Conservation (phyloP, 92 coral and sea anemone species). For the Bergia sp. region DNA sequence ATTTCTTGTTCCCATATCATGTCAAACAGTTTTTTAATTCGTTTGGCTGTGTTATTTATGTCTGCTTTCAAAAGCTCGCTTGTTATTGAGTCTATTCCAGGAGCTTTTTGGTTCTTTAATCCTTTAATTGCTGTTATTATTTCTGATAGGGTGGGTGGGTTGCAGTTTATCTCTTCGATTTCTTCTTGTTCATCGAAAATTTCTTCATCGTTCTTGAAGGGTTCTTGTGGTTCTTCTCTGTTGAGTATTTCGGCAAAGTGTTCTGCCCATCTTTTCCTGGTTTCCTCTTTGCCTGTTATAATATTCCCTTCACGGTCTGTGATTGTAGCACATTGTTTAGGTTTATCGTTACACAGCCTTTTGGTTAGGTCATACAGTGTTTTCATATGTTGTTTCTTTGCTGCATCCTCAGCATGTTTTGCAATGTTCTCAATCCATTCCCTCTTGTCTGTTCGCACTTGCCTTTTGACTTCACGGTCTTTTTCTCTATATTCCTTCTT, state of each 20-base stretch:
- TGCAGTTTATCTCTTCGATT: not conserved
- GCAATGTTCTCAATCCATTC: not conserved
- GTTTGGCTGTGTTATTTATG: not conserved
- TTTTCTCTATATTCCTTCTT: not conserved
- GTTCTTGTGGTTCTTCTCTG: not conserved
- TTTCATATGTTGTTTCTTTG: not conserved
- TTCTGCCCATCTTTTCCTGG: not conserved
- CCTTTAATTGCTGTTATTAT: not conserved
- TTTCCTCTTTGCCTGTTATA: not conserved
- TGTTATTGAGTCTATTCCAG: not conserved
- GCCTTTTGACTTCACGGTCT: not conserved
- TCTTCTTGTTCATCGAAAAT: not conserved
- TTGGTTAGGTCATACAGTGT: constrained; percentile 2
- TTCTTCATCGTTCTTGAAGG: not conserved
- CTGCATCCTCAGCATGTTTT: not conserved
- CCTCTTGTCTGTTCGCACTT: constrained; percentile 6
- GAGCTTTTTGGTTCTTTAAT: not conserved
- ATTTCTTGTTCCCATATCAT: not conserved
- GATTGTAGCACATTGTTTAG: not conserved
- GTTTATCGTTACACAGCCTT: not conserved
- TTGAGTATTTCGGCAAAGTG: not conserved
- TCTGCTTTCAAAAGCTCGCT: not conserved
- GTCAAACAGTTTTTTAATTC: not conserved
- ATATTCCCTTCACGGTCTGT: not conserved
- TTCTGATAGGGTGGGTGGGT: not conserved